Percentiles rank a stretch among this genome's conserved stretches.
These are phyloP conservation scores for Mus pahari DNA, from an alignment of 2,113 vertebrate genomes.

Conservation along the genomic window DNA sequence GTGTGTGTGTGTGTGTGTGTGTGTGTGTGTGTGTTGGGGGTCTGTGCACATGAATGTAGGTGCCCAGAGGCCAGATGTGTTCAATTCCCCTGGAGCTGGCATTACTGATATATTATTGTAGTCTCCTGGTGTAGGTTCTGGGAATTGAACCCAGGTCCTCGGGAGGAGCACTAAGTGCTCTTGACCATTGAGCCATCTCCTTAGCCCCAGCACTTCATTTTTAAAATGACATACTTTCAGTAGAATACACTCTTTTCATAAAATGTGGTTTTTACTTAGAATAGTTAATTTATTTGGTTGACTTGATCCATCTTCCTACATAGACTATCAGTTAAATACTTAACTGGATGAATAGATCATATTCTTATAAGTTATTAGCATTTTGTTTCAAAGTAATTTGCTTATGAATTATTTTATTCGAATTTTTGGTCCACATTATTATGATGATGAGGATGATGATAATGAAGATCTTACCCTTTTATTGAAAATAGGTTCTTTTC, in stretches of 20 bases:
- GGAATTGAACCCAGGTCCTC: too few relatives aligned
- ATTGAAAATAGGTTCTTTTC: background rate
- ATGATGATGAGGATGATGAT: too few relatives aligned
- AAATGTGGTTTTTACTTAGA: background rate
- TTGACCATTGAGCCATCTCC: too few relatives aligned
- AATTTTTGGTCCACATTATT: background rate
- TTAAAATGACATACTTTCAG: background rate
- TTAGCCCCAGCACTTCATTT: background rate
- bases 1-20: too few relatives aligned
- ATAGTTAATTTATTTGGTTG: constrained; percentile 23
- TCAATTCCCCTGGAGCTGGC: too few relatives aligned
- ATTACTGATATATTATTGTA: too few relatives aligned
- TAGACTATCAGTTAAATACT: constrained; percentile 1
- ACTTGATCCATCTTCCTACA: background rate
- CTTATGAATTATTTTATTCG: background rate
- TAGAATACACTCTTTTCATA: constrained; percentile 2
- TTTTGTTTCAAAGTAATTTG: background rate
- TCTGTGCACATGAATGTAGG: too few relatives aligned
- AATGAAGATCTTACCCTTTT: background rate
- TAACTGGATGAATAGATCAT: background rate
- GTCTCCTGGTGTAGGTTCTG: too few relatives aligned
- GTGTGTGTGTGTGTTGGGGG: too few relatives aligned
- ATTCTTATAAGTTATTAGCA: background rate
- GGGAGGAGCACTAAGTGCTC: too few relatives aligned
- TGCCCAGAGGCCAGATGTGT: too few relatives aligned